phyloP scores from a whole-genome alignment of 2,888 invertebrate genomes.

The Craniophora ligustri region DNA sequence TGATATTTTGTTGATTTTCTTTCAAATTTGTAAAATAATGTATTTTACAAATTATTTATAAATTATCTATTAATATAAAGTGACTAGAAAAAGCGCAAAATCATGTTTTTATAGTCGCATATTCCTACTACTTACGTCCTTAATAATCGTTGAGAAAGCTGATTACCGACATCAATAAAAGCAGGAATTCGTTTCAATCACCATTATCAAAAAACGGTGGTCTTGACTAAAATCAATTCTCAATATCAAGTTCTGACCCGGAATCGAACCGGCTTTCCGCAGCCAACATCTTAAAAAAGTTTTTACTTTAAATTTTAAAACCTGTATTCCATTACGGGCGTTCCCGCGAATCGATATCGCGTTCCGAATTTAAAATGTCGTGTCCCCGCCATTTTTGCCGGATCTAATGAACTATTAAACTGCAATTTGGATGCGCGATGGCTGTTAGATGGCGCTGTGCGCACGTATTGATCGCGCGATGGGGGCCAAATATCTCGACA shows the following conservation, averaged over 20 bases:
- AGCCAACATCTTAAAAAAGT: conserved; percentile 22
- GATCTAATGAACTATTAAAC: conserved; percentile 89
- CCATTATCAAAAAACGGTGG: conserved; percentile 27
- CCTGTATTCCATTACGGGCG: conserved; percentile 51
- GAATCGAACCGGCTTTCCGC: conserved; percentile 52
- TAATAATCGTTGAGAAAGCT: conserved; percentile 11
- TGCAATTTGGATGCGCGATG: conserved; percentile 88
- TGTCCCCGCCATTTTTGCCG: conserved; percentile 86
- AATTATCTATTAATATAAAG: no score
- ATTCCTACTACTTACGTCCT: neutral
- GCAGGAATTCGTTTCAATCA: conserved; percentile 24
- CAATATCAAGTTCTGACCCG: conserved; percentile 44
- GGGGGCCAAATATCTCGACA: conserved; percentile 81
- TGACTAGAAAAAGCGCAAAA: no score
- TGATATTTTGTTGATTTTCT: no score
- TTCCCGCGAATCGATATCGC: conserved; percentile 81
- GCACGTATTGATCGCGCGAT: conserved; percentile 85
- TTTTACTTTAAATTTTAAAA: conserved; percentile 44
- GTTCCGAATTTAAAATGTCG: conserved; percentile 86
- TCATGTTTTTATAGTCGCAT: no score
- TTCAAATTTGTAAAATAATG: no score
- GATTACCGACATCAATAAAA: conserved; percentile 13
- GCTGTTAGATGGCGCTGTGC: conserved; percentile 84
- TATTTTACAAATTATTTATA: no score
- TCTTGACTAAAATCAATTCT: conserved; percentile 25